Evolutionary conservation across 2,113 vertebrate species (phyloP).

Genomic region (Gasterosteus aculeatus): DNA sequence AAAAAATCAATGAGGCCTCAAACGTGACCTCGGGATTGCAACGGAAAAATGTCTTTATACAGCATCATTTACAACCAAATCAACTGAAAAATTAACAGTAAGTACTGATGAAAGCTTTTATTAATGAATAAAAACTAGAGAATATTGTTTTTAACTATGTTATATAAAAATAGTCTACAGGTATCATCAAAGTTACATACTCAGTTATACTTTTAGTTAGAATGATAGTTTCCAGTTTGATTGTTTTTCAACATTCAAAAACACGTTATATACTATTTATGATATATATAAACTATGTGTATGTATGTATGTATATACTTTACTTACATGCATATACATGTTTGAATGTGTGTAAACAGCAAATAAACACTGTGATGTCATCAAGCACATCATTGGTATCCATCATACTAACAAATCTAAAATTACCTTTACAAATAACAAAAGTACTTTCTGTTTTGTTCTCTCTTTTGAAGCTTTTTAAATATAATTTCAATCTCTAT

Average conservation of each 20-base stretch:
- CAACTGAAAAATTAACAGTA: background rate
- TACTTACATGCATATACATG: no score
- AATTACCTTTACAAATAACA: background rate
- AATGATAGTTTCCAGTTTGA: background rate
- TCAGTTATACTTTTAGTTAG: background rate
- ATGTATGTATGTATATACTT: no score
- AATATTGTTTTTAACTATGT: background rate
- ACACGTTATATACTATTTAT: background rate
- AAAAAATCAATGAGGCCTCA: background rate
- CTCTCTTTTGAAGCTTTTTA: background rate
- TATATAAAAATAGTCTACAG: background rate
- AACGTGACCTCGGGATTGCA: background rate
- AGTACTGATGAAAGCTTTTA: background rate
- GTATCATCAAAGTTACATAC: background rate
- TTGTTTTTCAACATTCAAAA: background rate
- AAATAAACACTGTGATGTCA: background rate
- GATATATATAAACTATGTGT: background rate
- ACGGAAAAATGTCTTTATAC: slow-evolving; percentile 29
- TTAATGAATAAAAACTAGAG: background rate
- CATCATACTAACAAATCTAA: background rate
- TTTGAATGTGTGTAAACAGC: background rate
- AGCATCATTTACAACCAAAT: background rate
- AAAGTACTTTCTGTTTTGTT: background rate
- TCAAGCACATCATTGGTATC: background rate
- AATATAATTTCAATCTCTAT: background rate